Percentiles rank a stretch among this genome's conserved stretches.
phyloP scores from a whole-genome alignment of 2,113 vertebrate species.

The Gnathonemus longibarbis region DNA sequence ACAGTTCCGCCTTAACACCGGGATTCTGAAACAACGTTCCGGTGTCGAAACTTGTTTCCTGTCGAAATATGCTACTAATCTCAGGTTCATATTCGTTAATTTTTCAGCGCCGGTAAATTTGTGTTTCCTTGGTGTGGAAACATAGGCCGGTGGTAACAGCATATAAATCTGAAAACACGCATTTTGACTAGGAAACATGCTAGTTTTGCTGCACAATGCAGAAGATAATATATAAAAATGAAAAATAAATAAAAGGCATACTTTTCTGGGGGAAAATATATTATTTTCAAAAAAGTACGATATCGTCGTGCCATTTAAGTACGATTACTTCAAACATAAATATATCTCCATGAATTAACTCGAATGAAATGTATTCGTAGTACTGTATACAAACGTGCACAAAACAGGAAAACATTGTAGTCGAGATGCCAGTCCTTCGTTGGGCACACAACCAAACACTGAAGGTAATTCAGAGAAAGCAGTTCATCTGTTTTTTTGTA shows the following conservation, averaged over 20 bases:
- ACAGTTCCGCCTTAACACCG: slow-evolving; percentile 23
- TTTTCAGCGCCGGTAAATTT: not conserved
- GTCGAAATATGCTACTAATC: not conserved
- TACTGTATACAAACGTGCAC: not conserved
- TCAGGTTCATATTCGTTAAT: not conserved
- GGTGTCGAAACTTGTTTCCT: not conserved
- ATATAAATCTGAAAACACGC: not conserved
- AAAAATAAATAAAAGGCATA: too few species aligned
- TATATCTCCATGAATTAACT: not conserved
- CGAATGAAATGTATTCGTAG: not conserved
- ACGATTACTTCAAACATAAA: not conserved
- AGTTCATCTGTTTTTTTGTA: not conserved
- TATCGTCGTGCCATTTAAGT: not conserved
- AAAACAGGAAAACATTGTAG: not conserved
- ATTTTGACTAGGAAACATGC: not conserved
- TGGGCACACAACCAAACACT: not conserved
- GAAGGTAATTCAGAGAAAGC: not conserved
- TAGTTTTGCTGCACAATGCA: not conserved
- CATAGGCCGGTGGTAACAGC: not conserved
- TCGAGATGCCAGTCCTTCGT: not conserved
- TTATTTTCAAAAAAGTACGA: not conserved
- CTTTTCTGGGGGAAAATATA: not conserved
- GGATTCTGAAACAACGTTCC: slow-evolving; percentile 39
- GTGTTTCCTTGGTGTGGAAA: not conserved
- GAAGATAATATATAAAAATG: not conserved